Evolutionary conservation across 2,113 vertebrate genomes (phyloP), one percentile per base, ranked within the genome.

Genomic region (Osmerus mordax): DNA sequence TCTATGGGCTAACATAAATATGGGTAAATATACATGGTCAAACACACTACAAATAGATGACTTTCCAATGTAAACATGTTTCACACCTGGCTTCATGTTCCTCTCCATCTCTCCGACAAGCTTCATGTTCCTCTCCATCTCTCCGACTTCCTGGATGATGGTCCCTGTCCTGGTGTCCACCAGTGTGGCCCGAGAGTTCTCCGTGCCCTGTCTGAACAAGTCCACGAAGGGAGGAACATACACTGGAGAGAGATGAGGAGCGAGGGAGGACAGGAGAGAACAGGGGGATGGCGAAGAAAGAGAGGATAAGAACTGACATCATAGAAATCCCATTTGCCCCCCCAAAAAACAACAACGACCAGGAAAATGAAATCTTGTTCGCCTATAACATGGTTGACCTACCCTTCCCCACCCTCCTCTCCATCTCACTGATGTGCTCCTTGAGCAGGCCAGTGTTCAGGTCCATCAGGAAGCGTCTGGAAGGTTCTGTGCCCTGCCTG

Each of bases 401-500:
- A 36, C 32, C 32, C 32, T 36, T 36, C 7, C 65, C 16, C 21
- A 52, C 72, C 62, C 74, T 84, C n/a, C 81, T 79, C 12, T 82
- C 75, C 87, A 90, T 89, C 71, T 91, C 81, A 5, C 74, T 67
- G 59, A 84, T 23, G 64, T 83, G 72, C 28, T 89, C 83, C 29
- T 78, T 78, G 15, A 88, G 67, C 67, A 81, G 70, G n/a, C 83
- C 84, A 0, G 85, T 82, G 66, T 83, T 78, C 14, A 84, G 80
- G 75, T 91, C 81, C 6, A 87, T 81, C 0, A 90, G 21, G 62
- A 89, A 70, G 11, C 75, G 81, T 19, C 79, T 81, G 63, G 84
- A 84, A 3, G 87, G 84, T 74, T 91, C 87, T 0, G 82, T 91
- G 5, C 87, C 90, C 75, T 91, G 88, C 32, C 76, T 47, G 14